A percentile compares a stretch with the other conserved stretches of the same genome.
These are phyloP conservation scores for Motacilla tschutschensis DNA, from an alignment of 2,113 vertebrate species.

Conservation along the genomic window DNA sequence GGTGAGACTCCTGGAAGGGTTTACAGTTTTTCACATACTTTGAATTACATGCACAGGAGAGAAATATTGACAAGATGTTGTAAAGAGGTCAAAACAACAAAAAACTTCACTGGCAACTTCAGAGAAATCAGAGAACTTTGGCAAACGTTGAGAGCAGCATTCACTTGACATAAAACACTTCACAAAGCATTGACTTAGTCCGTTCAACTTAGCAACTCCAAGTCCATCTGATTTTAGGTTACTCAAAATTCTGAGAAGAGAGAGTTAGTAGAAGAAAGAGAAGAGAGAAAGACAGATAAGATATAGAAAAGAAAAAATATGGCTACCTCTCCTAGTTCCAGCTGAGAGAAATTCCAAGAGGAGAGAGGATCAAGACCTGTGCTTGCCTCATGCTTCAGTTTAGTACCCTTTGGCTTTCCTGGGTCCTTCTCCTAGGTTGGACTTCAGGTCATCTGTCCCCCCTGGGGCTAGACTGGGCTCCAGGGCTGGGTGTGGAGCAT, in stretches of 20 bases:
- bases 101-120: neutral
- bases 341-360: neutral
- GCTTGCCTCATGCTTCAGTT: neutral
- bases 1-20: neutral
- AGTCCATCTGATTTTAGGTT: neutral
- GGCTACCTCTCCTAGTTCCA: neutral
- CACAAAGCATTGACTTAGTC: neutral
- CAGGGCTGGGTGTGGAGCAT: neutral
- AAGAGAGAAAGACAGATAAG: neutral
- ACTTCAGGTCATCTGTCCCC: no score
- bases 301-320: neutral
- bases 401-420: neutral
- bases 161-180: neutral
- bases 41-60: neutral
- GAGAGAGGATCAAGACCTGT: neutral
- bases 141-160: neutral
- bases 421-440: neutral
- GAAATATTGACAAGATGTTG: neutral
- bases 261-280: neutral
- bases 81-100: neutral
- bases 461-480: neutral
- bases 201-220: no score
- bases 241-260: neutral
- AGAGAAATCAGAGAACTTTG: neutral
- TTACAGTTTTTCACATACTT: rapidly evolving